A percentile compares a stretch with the other conserved stretches of the same genome.
These are phyloP conservation scores for Paramisgurnus dabryanus DNA, from an alignment of 2,113 vertebrate species.

Conservation along the genomic window DNA sequence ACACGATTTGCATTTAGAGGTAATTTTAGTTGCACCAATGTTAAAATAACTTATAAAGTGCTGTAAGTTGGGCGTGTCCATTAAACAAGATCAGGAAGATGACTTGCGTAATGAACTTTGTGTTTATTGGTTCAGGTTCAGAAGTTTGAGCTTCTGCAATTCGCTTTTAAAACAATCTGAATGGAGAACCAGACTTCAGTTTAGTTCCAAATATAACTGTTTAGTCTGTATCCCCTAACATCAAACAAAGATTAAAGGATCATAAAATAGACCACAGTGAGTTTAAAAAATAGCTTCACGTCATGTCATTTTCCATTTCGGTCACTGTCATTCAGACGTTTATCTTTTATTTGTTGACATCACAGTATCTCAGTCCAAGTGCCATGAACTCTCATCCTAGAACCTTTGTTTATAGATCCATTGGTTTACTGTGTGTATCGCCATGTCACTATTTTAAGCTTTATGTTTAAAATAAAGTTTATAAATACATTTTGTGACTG, in stretches of 20 bases:
- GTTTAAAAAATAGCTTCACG: conserved; percentile 28
- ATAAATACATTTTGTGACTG: not conserved
- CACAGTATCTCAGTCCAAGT: not conserved
- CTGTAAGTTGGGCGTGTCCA: not conserved
- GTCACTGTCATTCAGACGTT: not conserved
- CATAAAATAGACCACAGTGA: conserved; percentile 19
- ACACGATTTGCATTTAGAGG: not conserved
- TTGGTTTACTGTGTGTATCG: conserved; percentile 2
- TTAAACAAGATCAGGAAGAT: not conserved
- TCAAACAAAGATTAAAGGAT: conserved; percentile 30
- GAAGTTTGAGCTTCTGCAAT: not conserved
- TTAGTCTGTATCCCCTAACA: conserved; percentile 9
- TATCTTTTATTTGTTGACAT: conserved; percentile 22
- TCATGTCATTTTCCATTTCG: conserved; percentile 13
- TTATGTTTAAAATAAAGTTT: not conserved
- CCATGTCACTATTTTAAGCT: conserved; percentile 8
- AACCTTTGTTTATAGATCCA: not conserved
- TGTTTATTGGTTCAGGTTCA: not conserved
- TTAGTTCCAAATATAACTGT: not conserved
- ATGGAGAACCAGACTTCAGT: not conserved
- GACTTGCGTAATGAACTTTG: not conserved
- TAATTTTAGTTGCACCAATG: not conserved
- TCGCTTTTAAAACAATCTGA: not conserved
- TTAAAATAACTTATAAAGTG: not conserved
- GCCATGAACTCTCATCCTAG: conserved; percentile 10